A percentile compares a stretch with the other conserved stretches of the same genome.
Evolutionary conservation across 2,888 invertebrate species (phyloP).

Genomic region (Ophioninae sp.): DNA sequence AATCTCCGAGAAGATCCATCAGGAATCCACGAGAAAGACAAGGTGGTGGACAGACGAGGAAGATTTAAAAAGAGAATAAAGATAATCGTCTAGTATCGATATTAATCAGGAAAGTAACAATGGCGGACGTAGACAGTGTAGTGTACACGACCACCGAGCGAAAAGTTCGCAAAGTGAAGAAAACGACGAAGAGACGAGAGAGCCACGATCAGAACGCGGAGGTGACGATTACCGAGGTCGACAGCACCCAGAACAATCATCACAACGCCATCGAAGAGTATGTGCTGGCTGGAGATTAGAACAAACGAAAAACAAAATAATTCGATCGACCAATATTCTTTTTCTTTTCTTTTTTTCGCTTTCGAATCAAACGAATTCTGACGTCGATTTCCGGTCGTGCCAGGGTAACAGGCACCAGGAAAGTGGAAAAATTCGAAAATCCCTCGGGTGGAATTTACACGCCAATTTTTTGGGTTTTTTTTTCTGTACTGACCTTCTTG

Average conservation of each 20-base stretch:
- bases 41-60: slow-evolving; percentile 2
- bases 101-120: slow-evolving; percentile 76
- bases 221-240: slow-evolving; percentile 91
- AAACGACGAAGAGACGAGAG: slow-evolving; percentile 91
- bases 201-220: slow-evolving; percentile 87
- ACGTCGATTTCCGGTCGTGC: too few species aligned
- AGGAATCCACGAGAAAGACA: slow-evolving; percentile 4
- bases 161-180: slow-evolving; percentile 95
- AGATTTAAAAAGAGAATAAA: slow-evolving; percentile 36
- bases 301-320: slow-evolving; percentile 25
- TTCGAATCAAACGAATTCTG: background rate
- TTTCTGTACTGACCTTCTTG: too few species aligned
- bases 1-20: slow-evolving; percentile 6
- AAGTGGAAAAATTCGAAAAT: too few species aligned
- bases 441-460: too few species aligned
- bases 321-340: slow-evolving; percentile 36
- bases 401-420: too few species aligned
- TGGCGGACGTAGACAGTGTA: slow-evolving; percentile 96
- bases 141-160: slow-evolving; percentile 91
- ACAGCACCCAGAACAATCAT: slow-evolving; percentile 85
- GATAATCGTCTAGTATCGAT: slow-evolving; percentile 49
- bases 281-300: slow-evolving; percentile 85
- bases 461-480: too few species aligned
- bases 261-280: slow-evolving; percentile 90
- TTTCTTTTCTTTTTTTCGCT: slow-evolving; percentile 23